Conservation (phyloP, 2,888 invertebrate species). For the Megalurothrips usitatus region DNA sequence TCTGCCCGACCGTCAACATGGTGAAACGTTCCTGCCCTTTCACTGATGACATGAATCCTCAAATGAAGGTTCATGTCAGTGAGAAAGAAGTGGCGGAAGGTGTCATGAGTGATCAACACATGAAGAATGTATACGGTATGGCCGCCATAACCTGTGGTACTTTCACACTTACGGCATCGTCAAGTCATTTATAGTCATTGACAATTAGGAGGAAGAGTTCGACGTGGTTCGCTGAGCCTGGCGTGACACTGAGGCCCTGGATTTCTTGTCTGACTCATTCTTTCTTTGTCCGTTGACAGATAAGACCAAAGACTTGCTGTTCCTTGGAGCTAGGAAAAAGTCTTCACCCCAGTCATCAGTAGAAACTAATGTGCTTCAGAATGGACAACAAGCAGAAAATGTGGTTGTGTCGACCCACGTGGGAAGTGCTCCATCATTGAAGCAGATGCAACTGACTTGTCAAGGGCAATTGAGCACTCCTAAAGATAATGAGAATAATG, state of each 20-base stretch:
- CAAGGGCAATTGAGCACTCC: not conserved
- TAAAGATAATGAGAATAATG: not conserved
- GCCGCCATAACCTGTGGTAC: not conserved
- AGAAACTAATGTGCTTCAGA: not conserved
- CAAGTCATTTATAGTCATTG: too few relatives aligned
- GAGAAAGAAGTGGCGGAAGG: conserved; percentile 42
- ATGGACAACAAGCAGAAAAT: too few relatives aligned
- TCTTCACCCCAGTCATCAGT: not conserved
- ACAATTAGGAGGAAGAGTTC: not conserved
- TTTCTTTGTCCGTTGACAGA: not conserved
- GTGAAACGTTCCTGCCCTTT: conserved; percentile 43
- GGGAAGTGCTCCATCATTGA: not conserved
- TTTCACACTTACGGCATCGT: not conserved
- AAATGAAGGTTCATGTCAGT: conserved; percentile 43
- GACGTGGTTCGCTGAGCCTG: not conserved
- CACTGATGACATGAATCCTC: conserved; percentile 41
- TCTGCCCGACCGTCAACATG: conserved; percentile 36
- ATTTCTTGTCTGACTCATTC: not conserved
- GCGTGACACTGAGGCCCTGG: not conserved
- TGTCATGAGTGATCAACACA: conserved; percentile 41
- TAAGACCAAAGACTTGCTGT: conserved; percentile 1
- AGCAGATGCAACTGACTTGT: not conserved
- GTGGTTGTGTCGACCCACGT: not conserved
- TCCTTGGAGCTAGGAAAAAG: conserved; percentile 7
- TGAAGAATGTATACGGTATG: conserved; percentile 43